Evolutionary conservation across 2,113 vertebrate species (phyloP), one percentile per base, ranked within the genome.

Genomic region (Hylia prasina): DNA sequence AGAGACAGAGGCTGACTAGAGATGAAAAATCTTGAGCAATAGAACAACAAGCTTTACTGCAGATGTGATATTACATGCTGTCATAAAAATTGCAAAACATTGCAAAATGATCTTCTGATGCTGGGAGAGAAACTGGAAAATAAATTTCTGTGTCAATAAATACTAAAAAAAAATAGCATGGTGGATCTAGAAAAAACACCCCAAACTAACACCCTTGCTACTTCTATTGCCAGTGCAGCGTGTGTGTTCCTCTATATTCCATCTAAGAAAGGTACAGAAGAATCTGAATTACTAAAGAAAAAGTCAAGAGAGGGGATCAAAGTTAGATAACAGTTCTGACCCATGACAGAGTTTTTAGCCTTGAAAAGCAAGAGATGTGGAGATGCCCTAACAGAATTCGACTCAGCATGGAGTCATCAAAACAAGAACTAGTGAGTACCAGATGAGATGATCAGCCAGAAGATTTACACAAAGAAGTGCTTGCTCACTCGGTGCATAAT

Each of bases 391-490:
- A 72, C 28, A 87, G 77, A 90, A n/a, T 87, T 80, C 60, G 63
- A 78, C 65, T 54, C 82, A 91, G 78, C 70, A 30, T 56, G 92
- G 53, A 65, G 73, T 76, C 63, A 69, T 85, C 73, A 53, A 66
- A 66, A 53, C 31, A 53, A 88, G 66, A 92, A 58, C 37, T 77
- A 33, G 70, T 42, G 58, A 90, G 64, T 54, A 92, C 35, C 66
- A 90, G 50, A 82, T 50, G 54, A 93, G 89, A 73, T 65, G 64
- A 88, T 94, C 82, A 90, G 40, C 40, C 82, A 79, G 78, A 75
- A 96, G 70, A 91, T 92, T 61, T 88, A 66, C 61, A 88, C 82
- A 86, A 86, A 90, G 81, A 94, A 92, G 48, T 69, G 50, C n/a
- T 80, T 92, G 54, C 58, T 96, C 93, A 91, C 2, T 1, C 75